These are phyloP conservation scores for Trigoniulus corallinus DNA, from an alignment of 1,140 invertebrate genomes.

Conservation along the genomic window DNA sequence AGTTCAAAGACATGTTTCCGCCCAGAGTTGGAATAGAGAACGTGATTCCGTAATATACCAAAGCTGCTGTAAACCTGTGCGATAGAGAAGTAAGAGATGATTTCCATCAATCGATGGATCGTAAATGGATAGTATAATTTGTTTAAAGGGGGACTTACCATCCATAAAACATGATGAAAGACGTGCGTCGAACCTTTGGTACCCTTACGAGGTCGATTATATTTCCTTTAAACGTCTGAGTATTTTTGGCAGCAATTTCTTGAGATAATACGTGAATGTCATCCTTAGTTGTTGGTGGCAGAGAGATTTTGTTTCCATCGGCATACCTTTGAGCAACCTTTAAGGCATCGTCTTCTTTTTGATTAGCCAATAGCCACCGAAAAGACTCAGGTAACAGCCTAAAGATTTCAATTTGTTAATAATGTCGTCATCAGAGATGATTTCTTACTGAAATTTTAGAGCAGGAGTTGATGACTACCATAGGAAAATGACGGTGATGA, in stretches of 20 bases:
- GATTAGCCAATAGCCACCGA: conserved; percentile 27
- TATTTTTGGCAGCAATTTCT: conserved; percentile 6
- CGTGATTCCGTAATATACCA: conserved; percentile 19
- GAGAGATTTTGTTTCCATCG: conserved; percentile 12
- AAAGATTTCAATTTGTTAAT: too few relatives aligned
- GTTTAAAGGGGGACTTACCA: conserved; percentile 12
- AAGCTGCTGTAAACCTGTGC: conserved; percentile 24
- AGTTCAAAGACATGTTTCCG: conserved; percentile 23
- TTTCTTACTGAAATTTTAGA: background rate
- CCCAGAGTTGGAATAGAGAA: conserved; percentile 18
- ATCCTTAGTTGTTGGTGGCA: conserved; percentile 8
- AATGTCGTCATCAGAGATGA: too few relatives aligned
- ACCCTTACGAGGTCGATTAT: conserved; percentile 12
- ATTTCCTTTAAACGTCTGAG: conserved; percentile 5
- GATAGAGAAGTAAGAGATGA: conserved; percentile 9
- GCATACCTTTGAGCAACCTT: conserved; percentile 12
- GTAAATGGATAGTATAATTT: conserved; percentile 5
- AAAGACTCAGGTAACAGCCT: conserved; percentile 29
- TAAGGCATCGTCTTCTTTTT: conserved; percentile 21
- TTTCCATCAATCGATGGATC: conserved; percentile 5
- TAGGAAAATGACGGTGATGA: conserved; percentile 24
- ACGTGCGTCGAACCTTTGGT: conserved; percentile 11
- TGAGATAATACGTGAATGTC: conserved; percentile 8
- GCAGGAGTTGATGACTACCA: conserved; percentile 20
- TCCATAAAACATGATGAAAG: conserved; percentile 13